Evolutionary conservation across 2,888 invertebrate genomes (phyloP).

Genomic region (Drosophila mercatorum): DNA sequence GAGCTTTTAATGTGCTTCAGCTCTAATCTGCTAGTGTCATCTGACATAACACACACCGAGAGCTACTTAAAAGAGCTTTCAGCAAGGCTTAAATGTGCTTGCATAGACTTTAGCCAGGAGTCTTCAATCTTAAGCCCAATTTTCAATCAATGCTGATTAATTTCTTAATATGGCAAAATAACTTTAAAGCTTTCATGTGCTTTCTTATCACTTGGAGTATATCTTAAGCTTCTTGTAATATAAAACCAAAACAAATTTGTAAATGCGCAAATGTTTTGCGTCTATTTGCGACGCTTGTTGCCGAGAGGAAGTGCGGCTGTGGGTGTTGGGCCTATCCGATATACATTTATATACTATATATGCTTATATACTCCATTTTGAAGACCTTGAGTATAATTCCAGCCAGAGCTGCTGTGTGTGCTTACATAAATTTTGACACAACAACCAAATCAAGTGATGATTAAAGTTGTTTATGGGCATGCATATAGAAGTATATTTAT

Average conservation of each 20-base stretch:
- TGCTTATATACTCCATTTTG: not conserved
- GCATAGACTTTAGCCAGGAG: too few relatives aligned
- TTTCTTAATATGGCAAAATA: not conserved
- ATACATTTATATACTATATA: not conserved
- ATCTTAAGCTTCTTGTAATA: not conserved
- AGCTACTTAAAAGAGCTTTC: not conserved
- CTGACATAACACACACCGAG: not conserved
- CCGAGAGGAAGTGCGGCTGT: conserved; percentile 30
- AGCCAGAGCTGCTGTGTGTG: conserved; percentile 1
- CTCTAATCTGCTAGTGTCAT: too few relatives aligned
- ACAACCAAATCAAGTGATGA: conserved; percentile 26
- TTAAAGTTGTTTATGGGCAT: conserved; percentile 36
- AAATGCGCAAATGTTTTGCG: conserved; percentile 31
- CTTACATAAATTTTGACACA: conserved; percentile 30
- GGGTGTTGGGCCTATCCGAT: conserved; percentile 21
- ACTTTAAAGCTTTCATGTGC: not conserved
- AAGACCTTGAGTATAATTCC: conserved; percentile 48
- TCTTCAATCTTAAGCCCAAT: too few relatives aligned
- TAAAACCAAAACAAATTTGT: not conserved
- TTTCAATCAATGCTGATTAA: too few relatives aligned
- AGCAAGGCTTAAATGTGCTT: too few relatives aligned
- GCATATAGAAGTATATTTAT: too few relatives aligned
- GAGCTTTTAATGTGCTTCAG: not conserved
- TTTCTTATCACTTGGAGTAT: not conserved
- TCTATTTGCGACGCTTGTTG: conserved; percentile 25